Conservation (phyloP, 2,113 vertebrate genomes). For the Tringa solitaria region DNA sequence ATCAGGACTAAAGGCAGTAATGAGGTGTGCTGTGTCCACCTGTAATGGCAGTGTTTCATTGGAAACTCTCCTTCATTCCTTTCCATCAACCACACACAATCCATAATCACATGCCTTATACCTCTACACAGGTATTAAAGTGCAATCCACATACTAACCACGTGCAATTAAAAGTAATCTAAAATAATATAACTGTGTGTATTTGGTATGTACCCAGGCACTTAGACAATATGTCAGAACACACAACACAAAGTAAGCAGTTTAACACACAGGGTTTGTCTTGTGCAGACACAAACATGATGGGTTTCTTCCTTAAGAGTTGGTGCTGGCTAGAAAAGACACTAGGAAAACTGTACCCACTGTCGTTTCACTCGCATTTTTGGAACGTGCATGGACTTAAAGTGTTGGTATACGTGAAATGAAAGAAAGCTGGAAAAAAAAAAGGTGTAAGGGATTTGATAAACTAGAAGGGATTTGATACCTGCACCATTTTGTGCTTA, state of each 20-base stretch:
- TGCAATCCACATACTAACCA: neutral
- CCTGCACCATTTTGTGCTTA: neutral
- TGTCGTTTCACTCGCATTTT: neutral
- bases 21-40: constrained; percentile 46
- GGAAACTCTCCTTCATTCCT: neutral
- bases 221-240: neutral
- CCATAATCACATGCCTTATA: neutral
- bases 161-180: neutral
- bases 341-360: neutral
- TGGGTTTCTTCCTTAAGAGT: neutral
- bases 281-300: neutral
- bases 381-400: neutral
- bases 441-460: neutral
- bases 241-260: neutral
- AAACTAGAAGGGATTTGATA: neutral
- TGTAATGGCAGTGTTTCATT: neutral
- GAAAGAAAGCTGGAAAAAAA: neutral
- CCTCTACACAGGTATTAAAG: neutral
- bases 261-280: neutral
- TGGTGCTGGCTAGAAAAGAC: neutral
- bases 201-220: neutral
- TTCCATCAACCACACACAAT: neutral
- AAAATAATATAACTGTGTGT: neutral
- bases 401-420: neutral
- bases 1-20: constrained; percentile 45